Percentiles rank a stretch among this genome's conserved stretches.
Conservation (phyloP, 37 sponge, comb jelly and placozoan genomes). For the Theonella swinhoei region DNA sequence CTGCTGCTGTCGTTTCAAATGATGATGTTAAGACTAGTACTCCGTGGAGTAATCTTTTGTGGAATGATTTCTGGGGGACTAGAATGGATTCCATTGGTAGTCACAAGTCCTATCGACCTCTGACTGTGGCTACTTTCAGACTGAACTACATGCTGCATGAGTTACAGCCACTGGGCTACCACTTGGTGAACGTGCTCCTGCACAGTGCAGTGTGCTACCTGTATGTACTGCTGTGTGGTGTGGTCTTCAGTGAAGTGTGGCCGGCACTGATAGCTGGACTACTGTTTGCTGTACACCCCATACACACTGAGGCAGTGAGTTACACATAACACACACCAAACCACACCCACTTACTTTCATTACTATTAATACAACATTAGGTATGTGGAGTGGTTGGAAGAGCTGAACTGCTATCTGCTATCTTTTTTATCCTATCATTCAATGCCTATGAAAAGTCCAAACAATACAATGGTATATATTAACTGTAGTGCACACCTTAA, state of each 20-base stretch:
- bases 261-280: conserved; percentile 74
- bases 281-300: conserved; percentile 71
- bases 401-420: conserved; percentile 80
- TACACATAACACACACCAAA: neutral
- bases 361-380: conserved; percentile 14
- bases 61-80: neutral
- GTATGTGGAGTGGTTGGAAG: conserved; percentile 95
- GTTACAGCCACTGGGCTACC: conserved; percentile 88
- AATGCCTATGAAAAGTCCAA: conserved; percentile 45
- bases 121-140: conserved; percentile 86
- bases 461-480: neutral
- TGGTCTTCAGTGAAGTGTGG: conserved; percentile 44
- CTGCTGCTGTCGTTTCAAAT: neutral
- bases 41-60: neutral
- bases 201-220: conserved; percentile 81
- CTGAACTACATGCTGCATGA: conserved; percentile 84
- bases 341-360: neutral
- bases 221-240: conserved; percentile 68
- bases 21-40: neutral
- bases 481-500: too few species aligned
- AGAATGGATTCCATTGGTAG: neutral
- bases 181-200: conserved; percentile 84
- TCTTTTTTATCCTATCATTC: conserved; percentile 78
- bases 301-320: conserved; percentile 70
- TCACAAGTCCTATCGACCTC: conserved; percentile 95